Evolutionary conservation across 1,140 invertebrate genomes (phyloP), one percentile per base, ranked within the genome.

Genomic region (Dolichoris vasculosae): DNA sequence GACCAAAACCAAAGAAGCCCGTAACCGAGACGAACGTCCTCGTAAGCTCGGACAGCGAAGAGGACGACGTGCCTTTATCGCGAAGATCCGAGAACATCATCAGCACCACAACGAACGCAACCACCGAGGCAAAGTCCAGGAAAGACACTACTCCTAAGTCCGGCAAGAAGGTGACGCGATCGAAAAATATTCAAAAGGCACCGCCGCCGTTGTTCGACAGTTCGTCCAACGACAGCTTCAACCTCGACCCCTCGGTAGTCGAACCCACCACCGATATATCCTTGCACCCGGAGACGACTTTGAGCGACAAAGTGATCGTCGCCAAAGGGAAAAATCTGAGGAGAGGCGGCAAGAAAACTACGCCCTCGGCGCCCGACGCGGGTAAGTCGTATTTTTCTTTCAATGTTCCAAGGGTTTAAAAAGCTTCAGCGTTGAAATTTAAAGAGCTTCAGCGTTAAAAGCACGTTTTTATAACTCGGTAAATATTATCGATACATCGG

Each of bases 171-270:
- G 26, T n/a, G 4, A 83, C 26, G 85, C 51, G 78, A 0, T 35
- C 35, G 8, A 85, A 85, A 32, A 81, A 7, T 23, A 13, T 82
- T 11, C 38, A 46, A 20, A 81, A 64, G 11, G 9, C 32, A 4
- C 75, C 69, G 17, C 77, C 90, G 38, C 77, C 91, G 13, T 64
- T 90, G 79, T 92, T 92, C 26, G 92, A 93, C 38, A 91, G 89
- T 55, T 93, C 92, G 0, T 94, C 93, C 0, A 92, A 93, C 46
- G 92, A 93, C 40, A 93, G 91, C 84, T 91, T 92, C 20, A 89
- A 88, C 0, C 89, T 92, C 35, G 92, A 93, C 80, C 88, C 90
- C 0, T 90, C 90, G 8, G 90, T 90, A 30, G 77, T 90, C 46
- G 88, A 89, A 1, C 88, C 89, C 0, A 87, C 89, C 23, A 90